Base-by-base conservation (phyloP, 2,888 invertebrate genomes). In the Erebia epiphron region DNA sequence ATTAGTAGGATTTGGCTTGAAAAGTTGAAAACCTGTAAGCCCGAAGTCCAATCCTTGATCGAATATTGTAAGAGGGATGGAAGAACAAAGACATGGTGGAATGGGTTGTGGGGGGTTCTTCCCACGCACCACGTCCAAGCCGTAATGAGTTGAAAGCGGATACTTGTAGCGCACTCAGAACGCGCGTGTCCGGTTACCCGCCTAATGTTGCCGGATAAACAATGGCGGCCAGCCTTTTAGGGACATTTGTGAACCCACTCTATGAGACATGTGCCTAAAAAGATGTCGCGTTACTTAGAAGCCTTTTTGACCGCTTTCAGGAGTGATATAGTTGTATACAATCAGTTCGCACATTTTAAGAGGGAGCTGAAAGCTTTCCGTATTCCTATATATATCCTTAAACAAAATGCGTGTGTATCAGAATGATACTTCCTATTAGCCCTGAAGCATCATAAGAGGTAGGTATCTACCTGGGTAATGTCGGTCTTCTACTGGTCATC, bases 61-160 rank as follows among this genome's bases (percentile, higher is more conserved):
- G 91, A 92, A 92, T 90, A 91, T 89, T 88, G 86, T 89, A 85
- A 88, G 88, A 90, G 90, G 89, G 90, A 90, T 91, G 86, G 91
- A 90, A 89, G 91, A 90, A 90, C 90, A 90, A 90, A 89, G 90
- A 85, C 85, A 85, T 80, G 69, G 78, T 78, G 80, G 76, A 75
- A 82, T 77, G 80, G 78, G 82, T 75, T 78, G 79, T 75, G 80
- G 82, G 79, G 83, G 75, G 71, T 78, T 72, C 80, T 78, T 83
- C 90, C 91, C 90, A 92, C 92, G 92, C 91, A 91, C 91, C 90
- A 91, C 92, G 92, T 92, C 91, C 91, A 88, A 86, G 81, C 91
- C 86, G 90, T 93, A 93, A 93, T 93, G 92, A 93, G 92, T 93
- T 93, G 92, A 93, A 93, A 93, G 92, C 92, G 91, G 92, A 93